Evolutionary conservation across 2,888 invertebrate genomes (phyloP), one percentile per base, ranked within the genome.

Genomic region (Eilema depressum): DNA sequence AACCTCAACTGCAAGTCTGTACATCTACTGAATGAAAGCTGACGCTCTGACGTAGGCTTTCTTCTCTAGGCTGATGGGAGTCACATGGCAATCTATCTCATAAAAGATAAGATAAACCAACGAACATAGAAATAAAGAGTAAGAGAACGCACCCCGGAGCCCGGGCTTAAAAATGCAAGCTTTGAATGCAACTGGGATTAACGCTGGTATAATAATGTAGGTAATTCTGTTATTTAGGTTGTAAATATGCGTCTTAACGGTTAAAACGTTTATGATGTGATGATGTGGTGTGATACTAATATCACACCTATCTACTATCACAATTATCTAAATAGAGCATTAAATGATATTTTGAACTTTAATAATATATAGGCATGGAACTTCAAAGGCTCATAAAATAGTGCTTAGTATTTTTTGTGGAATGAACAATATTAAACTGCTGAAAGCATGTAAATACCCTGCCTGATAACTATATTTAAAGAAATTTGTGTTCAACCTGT

Each of bases 341-440:
- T 70, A 75, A 70, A 12, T 33, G 73, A 68, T 73, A 70, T 71
- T 71, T 79, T 83, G 80, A 85, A 84, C 84, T 80, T 77, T 82
- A 82, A 83, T 85, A 81, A 83, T 86, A n/a, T n/a, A n/a, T n/a
- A n/a, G 71, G 65, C 71, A 74, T 57, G 62, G 73, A 37, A 75
- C 69, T 53, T 70, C n/a, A 56, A 60, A 73, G 63, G 20, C 57
- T 57, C 76, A 70, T 70, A 26, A 56, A 68, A 37, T 37, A 30
- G 12, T 20, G 23, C 20, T 53, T 62, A 25, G 28, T 25, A 25
- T 12, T 33, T 26, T 14, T 60, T 60, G 23, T 37, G 60, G 26
- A 2, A 66, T 41, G 20, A 17, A 47, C 10, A 47, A 59, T 37
- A 12, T 26, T 7, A 37, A 33, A 25, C 11, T 25, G 8, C 0